Conservation (phyloP, 2,113 vertebrate genomes). For the Heterochromis multidens region DNA sequence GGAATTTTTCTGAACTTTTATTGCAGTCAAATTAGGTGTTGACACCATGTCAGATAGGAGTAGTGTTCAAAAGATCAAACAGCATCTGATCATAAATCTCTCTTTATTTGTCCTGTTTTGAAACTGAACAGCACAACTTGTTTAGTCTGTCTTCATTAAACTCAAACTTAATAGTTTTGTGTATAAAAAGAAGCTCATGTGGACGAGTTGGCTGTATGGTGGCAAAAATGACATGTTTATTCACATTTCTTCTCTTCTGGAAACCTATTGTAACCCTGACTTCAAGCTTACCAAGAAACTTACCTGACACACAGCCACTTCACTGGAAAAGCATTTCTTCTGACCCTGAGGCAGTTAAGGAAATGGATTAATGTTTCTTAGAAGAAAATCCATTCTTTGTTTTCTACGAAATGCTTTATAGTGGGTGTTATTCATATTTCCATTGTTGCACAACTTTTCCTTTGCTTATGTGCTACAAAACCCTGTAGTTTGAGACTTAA, state of each 20-base stretch:
- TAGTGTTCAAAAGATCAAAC: background rate
- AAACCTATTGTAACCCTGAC: background rate
- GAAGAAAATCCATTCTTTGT: background rate
- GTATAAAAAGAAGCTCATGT: background rate
- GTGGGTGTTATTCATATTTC: background rate
- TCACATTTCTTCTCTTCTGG: background rate
- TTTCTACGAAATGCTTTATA: background rate
- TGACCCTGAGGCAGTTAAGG: background rate
- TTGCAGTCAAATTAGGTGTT: background rate
- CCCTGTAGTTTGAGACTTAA: background rate
- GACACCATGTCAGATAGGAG: background rate
- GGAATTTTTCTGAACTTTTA: background rate
- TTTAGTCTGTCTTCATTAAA: background rate
- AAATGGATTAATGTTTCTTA: background rate
- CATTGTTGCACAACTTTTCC: background rate
- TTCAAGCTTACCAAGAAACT: background rate
- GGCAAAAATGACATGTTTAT: background rate
- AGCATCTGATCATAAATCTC: background rate
- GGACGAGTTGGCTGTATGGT: too few species aligned
- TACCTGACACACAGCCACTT: background rate
- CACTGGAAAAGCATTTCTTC: background rate
- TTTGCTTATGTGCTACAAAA: background rate
- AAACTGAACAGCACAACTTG: accelerated
- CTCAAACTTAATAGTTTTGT: background rate
- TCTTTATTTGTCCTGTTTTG: background rate